Conservation (phyloP, 1,140 invertebrate genomes). For the Chymomyza costata region DNA sequence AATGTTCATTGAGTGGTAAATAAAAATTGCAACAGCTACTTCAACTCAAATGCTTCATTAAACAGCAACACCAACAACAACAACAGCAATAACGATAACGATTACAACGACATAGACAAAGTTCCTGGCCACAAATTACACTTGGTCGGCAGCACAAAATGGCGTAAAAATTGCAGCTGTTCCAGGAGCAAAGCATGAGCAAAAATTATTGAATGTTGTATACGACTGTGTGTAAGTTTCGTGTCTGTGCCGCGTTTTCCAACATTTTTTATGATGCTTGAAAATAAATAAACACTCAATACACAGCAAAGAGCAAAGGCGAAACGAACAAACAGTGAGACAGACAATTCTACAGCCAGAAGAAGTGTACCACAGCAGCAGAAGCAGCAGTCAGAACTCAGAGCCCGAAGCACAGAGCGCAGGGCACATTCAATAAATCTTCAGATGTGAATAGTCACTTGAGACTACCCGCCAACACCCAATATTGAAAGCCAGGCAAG, state of each 20-base stretch:
- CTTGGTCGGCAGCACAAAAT: conserved; percentile 63
- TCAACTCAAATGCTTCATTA: conserved; percentile 63
- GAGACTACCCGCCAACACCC: conserved; percentile 32
- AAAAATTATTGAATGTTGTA: conserved; percentile 64
- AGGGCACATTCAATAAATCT: conserved; percentile 67
- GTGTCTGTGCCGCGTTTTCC: conserved; percentile 21
- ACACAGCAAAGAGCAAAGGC: conserved; percentile 61
- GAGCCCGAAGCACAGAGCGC: conserved; percentile 10
- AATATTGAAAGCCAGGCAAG: not conserved
- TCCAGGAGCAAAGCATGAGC: conserved; percentile 31
- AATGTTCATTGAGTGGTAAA: conserved; percentile 70
- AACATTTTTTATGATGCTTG: conserved; percentile 69
- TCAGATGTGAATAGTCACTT: conserved; percentile 65
- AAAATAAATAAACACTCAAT: conserved; percentile 72
- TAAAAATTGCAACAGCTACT: conserved; percentile 71
- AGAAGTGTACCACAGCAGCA: conserved; percentile 2
- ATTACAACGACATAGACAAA: conserved; percentile 57
- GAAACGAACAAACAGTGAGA: conserved; percentile 43
- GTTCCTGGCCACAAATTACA: conserved; percentile 68
- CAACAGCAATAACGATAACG: conserved; percentile 25
- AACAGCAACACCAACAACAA: conserved; percentile 36
- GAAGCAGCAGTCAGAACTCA: conserved; percentile 13
- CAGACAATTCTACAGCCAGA: conserved; percentile 8
- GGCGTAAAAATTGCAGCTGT: conserved; percentile 70
- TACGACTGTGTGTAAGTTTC: conserved; percentile 9